Conservation (phyloP, 2,888 invertebrate species). For the Neoitamus cyanurus region DNA sequence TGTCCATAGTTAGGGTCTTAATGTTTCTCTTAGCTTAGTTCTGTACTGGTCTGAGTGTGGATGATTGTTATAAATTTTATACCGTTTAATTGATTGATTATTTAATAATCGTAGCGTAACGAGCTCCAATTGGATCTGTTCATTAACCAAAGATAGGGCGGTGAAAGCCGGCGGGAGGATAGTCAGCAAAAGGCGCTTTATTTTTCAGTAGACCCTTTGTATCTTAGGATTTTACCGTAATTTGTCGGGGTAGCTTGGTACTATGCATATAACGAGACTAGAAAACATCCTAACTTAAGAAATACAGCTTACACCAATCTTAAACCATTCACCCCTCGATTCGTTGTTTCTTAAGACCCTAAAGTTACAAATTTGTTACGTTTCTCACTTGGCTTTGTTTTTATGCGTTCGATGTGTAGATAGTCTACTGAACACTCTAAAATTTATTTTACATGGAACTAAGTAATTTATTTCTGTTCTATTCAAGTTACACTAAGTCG, state of each 20-base stretch:
- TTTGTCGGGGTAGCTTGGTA: neutral
- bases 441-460: neutral
- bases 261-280: neutral
- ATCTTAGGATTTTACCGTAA: conserved; percentile 7
- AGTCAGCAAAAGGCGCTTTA: neutral
- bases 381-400: neutral
- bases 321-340: neutral
- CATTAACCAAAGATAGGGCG: conserved; percentile 39
- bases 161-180: neutral
- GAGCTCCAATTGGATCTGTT: neutral
- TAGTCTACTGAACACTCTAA: neutral
- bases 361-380: neutral
- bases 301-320: conserved; percentile 18
- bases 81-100: conserved; percentile 22
- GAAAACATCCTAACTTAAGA: neutral
- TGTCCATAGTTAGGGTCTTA: conserved; percentile 14
- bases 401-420: conserved; percentile 18
- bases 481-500: conserved; percentile 9
- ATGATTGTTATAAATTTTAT: conserved; percentile 40
- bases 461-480: conserved; percentile 15
- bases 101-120: neutral
- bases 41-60: conserved; percentile 10
- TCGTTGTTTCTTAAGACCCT: neutral
- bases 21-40: conserved; percentile 34
- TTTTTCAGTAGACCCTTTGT: conserved; percentile 23